Base-by-base conservation (phyloP, 2,113 vertebrate species). In the Platichthys stellatus region DNA sequence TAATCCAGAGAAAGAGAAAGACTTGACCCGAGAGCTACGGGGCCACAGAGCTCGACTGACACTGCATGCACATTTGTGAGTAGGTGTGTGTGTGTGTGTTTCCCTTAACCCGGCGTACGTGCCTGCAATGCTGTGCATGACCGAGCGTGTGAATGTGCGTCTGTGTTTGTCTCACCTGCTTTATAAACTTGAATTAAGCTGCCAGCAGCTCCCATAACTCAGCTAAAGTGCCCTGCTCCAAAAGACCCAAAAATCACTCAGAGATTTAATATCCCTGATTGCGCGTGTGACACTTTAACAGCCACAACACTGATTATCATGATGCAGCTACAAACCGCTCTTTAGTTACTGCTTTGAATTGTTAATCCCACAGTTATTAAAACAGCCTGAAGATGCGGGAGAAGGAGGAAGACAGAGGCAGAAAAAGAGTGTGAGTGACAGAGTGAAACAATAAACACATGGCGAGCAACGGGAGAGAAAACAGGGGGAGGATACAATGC, bases 1-100 rank as follows among this genome's bases (percentile, higher is more conserved):
- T 87, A 87, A 86, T 84, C 83, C 76, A 20, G 45, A 74, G 75
- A 88, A 88, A 76, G 79, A 83, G 85, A 89, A 83, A 74, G 75
- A 77, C 79, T 85, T 86, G 84, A 90, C 88, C 84, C 69, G 58
- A 82, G 72, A 56, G 84, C 64, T 78, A 63, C 56, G 11, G 71
- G 78, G 80, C 83, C 72, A 87, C 73, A 88, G 80, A 88, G 77
- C 72, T 76, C 49, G 71, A 72, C 83, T 76, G 73, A 72, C 71
- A 71, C 56, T 58, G 64, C 35, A 63, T 68, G 67, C 66, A 74
- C 78, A 80, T 86, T 78, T 85, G 78, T 83, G 63, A 69, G 62
- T 78, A 18, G 35, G 67, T 74, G 58, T 15, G 61, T 74, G 58
- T 15, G 61, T 31, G 63, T 61, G 58, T 69, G 72, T 63, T 83